Evolutionary conservation across 2,888 invertebrate genomes (phyloP), one percentile per base, ranked within the genome.

Genomic region (Unio delphinus): DNA sequence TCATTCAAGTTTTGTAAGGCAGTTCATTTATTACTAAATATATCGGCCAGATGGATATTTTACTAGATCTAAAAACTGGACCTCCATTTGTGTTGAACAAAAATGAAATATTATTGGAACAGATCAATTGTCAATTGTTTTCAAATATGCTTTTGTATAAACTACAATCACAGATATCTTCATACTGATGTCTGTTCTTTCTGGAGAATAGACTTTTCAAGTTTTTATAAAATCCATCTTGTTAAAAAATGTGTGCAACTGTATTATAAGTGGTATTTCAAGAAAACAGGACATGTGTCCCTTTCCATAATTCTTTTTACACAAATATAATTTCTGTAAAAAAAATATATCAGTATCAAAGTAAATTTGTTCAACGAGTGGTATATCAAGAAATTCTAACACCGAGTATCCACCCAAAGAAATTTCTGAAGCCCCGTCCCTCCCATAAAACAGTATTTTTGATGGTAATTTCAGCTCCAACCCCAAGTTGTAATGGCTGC

Each of bases 81-180:
- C 68, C 75, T 18, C 75, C 70, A 66, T 75, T 72, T 26, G 75
- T 75, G 55, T 75, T 72, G 28, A 65, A 62, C 23, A 68, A 61
- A 61, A 75, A 75, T n/a, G 73, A 75, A 18, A 75, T 63, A 45
- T 73, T 75, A 59, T 73, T 64, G 20, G 70, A 70, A 20, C 61
- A 26, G 30, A 45, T 59, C 11, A 72, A 57, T 30, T 57, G 65
- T 54, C 72, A 70, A 55, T 61, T 34, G 55, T 69, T 64, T 15
- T 65, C 18, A 54, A 60, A 55, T 20, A 65, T 45, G 15, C 56
- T 34, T 60, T 66, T 65, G 54, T 75, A 72, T 3, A 72, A 28
- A 26, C 45, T 26, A 26, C 75, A 72, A 64, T 72, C 69, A 68
- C 69, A 72, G 17, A 75, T 69, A 26, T 75, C 70, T 45, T 28